A percentile compares a stretch with the other conserved stretches of the same genome.
Conservation (phyloP, 2,888 invertebrate genomes). For the Melinopterus prodromus region DNA sequence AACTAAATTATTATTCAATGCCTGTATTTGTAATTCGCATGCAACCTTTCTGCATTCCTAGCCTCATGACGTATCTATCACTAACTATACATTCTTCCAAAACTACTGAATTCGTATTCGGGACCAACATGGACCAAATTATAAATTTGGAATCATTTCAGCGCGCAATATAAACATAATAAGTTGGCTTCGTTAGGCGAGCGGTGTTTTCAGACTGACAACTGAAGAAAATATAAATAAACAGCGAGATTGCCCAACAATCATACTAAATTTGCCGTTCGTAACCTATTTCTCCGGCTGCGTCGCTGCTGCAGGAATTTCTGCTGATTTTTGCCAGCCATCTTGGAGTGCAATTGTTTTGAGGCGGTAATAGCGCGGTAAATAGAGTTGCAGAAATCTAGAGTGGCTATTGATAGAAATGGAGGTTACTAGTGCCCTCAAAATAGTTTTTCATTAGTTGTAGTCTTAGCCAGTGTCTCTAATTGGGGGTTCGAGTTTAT, state of each 20-base stretch:
- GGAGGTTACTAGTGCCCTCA: neutral
- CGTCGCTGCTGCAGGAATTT: neutral
- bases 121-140: too few relatives aligned
- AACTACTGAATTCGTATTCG: too few relatives aligned
- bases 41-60: too few relatives aligned
- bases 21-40: too few relatives aligned
- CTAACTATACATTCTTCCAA: too few relatives aligned
- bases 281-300: neutral
- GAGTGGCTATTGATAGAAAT: neutral
- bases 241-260: constrained; percentile 4
- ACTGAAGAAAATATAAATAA: constrained; percentile 4
- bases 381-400: constrained; percentile 4
- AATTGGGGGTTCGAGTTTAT: neutral
- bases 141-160: neutral
- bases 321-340: neutral
- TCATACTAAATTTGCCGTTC: neutral
- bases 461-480: neutral
- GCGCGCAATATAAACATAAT: neutral
- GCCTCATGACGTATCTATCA: too few relatives aligned
- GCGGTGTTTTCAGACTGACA: neutral
- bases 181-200: neutral
- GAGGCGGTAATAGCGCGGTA: neutral
- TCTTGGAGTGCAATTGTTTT: neutral
- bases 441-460: constrained; percentile 4
- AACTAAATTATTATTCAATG: too few relatives aligned